These are phyloP conservation scores for Acronicta psi DNA, from an alignment of 2,888 invertebrate species.

Conservation along the genomic window DNA sequence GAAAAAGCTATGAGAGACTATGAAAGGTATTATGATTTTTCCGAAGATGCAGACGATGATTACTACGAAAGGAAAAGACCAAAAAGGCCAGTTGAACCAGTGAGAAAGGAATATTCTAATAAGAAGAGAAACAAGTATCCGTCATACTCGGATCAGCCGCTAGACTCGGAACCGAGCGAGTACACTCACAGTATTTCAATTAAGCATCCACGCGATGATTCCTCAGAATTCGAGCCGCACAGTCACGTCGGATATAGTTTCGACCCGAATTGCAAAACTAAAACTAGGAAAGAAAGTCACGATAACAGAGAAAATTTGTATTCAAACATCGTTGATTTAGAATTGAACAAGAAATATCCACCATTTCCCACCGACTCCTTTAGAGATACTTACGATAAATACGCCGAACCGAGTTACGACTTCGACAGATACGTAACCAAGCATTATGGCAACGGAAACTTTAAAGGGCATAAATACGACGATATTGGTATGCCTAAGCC, in stretches of 20 bases:
- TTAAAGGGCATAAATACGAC: slow-evolving; percentile 72
- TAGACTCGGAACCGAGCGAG: slow-evolving; percentile 78
- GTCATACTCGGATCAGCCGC: slow-evolving; percentile 39
- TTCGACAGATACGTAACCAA: slow-evolving; percentile 71
- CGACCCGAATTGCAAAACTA: slow-evolving; percentile 81
- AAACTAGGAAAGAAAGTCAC: slow-evolving; percentile 74
- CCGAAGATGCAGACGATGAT: slow-evolving; percentile 75
- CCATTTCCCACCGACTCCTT: slow-evolving; percentile 65
- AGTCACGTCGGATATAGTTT: slow-evolving; percentile 77
- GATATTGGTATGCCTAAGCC: slow-evolving; percentile 62
- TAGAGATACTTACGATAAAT: slow-evolving; percentile 76
- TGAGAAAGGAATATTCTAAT: slow-evolving; percentile 68
- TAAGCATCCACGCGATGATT: slow-evolving; percentile 77
- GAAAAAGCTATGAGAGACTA: slow-evolving; percentile 78
- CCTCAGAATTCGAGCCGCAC: slow-evolving; percentile 69
- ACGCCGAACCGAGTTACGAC: slow-evolving; percentile 71
- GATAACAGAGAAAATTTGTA: slow-evolving; percentile 66
- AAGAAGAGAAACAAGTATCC: slow-evolving; percentile 74
- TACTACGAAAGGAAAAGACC: slow-evolving; percentile 71
- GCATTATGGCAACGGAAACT: slow-evolving; percentile 64
- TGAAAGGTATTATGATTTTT: slow-evolving; percentile 75
- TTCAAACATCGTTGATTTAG: slow-evolving; percentile 69
- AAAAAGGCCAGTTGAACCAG: slow-evolving; percentile 69
- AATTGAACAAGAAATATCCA: slow-evolving; percentile 73
- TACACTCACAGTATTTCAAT: slow-evolving; percentile 80